phyloP scores from a whole-genome alignment of 1,140 invertebrate species.

The Philaenus spumarius region DNA sequence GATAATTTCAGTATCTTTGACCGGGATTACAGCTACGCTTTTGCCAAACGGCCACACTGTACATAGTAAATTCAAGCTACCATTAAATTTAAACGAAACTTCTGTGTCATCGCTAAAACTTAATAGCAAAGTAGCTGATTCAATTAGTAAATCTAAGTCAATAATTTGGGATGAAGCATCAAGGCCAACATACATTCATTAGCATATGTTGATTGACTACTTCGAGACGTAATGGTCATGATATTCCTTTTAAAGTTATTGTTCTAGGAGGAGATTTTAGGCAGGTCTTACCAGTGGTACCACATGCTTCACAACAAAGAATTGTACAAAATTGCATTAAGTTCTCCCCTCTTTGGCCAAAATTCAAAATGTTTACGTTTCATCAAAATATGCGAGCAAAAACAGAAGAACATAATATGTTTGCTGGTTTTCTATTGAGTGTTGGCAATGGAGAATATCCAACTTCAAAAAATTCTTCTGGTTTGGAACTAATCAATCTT shows the following conservation, averaged over 20 bases:
- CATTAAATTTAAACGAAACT: neutral
- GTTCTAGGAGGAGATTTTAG: no score
- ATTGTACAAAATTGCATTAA: neutral
- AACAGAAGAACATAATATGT: neutral
- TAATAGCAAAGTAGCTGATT: neutral
- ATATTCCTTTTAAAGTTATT: neutral
- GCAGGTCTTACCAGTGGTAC: no score
- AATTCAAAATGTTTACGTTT: neutral
- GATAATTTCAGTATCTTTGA: neutral
- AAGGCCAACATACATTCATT: neutral
- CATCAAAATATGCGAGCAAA: neutral
- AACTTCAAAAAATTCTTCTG: neutral
- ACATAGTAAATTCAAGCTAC: no score
- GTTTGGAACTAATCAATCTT: neutral
- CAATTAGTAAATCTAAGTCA: neutral
- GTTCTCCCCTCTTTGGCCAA: neutral
- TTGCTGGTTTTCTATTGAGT: neutral
- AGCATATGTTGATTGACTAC: neutral
- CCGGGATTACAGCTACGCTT: no score
- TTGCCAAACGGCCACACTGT: neutral
- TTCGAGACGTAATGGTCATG: constrained; percentile 2
- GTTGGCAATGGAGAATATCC: neutral
- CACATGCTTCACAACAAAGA: neutral
- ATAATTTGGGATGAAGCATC: constrained; percentile 15
- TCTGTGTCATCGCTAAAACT: no score